Base-by-base conservation (phyloP, 1,140 invertebrate genomes). In the Aphaenogaster rudis region DNA sequence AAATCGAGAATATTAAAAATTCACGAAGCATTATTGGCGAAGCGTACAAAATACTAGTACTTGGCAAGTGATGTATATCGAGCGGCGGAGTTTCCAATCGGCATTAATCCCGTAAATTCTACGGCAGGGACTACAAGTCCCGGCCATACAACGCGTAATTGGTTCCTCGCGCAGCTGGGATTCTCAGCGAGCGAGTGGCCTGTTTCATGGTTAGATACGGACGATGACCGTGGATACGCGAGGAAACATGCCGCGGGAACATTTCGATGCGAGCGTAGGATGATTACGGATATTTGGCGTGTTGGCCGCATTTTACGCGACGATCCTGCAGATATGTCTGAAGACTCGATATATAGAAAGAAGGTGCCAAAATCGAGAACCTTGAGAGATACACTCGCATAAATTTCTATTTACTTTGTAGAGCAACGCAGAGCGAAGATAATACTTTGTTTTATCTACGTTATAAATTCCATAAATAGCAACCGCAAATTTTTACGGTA, bases 91-190 rank as follows among this genome's bases (percentile, higher is more conserved):
- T 82, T 72, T 82, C 80, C 80, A 74, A 74, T 74, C 67, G 42
- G 28, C 33, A 57, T 76, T 84, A 84, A 76, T 76, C 69, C 69
- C 42, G 54, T 84, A 74, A 76, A 84, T 84, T 84, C 80, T 84
- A 50, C 57, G 42, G 64, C 13, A 52, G 45, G 11, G 39, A 61
- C 52, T 74, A 36, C 69, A 57, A 66, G 82, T 63, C n/a, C 39
- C 21, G 11, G 39, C 33, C 45, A n/a, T 59, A 48, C 28, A 69
- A 59, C 52, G 21, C 21, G 63, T 86, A 86, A 86, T 71, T 86
- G 77, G 50, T 86, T 86, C 50, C 74, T 82, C 76, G 85, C 64
- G 54, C 86, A 71, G 52, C 78, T 82, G 78, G 78, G 78, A 86
- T 81, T 82, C 78, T 36, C 48, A n/a, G 66, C 78, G 66, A 86